These are phyloP conservation scores for Latrodectus elegans DNA, from an alignment of 2,888 invertebrate genomes.

Conservation along the genomic window DNA sequence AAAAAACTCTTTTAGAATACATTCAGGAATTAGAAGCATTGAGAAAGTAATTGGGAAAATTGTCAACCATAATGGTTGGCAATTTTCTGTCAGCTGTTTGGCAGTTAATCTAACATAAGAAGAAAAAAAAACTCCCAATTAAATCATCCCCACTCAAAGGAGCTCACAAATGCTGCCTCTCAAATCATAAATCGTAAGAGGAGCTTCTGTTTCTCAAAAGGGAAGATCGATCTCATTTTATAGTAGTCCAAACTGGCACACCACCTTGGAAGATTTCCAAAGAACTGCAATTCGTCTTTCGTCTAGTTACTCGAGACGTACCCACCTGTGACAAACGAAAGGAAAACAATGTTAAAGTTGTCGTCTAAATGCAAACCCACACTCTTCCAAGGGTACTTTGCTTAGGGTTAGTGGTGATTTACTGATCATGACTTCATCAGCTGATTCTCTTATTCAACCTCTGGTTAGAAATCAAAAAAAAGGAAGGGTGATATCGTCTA, in stretches of 20 bases:
- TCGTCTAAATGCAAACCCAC: background rate
- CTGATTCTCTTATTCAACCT: background rate
- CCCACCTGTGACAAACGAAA: background rate
- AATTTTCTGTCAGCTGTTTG: too few species aligned
- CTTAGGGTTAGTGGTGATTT: background rate
- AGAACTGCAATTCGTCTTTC: background rate
- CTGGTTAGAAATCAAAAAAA: background rate
- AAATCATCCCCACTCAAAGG: too few species aligned
- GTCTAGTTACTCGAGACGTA: background rate
- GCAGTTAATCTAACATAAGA: too few species aligned
- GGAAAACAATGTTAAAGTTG: constrained; percentile 1
- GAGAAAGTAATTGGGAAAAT: too few species aligned
- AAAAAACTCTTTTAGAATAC: too few species aligned
- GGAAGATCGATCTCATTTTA: too few species aligned
- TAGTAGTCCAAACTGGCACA: background rate
- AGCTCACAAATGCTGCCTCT: too few species aligned
- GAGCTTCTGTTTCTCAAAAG: too few species aligned
- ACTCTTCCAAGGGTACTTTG: background rate
- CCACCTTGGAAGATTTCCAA: background rate
- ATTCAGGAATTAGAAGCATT: too few species aligned
- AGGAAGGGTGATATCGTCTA: background rate
- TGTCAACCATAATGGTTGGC: too few species aligned
- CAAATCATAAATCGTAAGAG: too few species aligned
- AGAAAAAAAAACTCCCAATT: too few species aligned
- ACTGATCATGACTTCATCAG: background rate